Conservation (phyloP, 92 coral and sea anemone genomes). For the Bergia puertoricense region DNA sequence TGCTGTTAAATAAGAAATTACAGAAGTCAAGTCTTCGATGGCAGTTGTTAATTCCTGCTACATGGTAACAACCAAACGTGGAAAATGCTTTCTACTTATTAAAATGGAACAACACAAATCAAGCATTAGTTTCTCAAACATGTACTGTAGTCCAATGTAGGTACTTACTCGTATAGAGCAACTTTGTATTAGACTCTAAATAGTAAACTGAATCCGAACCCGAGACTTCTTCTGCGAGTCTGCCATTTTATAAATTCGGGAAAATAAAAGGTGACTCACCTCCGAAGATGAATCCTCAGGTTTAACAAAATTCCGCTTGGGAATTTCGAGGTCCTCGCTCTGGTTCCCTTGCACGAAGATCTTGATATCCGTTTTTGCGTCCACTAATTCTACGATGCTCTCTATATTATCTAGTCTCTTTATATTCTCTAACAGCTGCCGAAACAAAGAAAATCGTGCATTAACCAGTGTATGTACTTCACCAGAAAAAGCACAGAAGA, state of each 20-base stretch:
- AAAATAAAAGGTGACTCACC: constrained; percentile 9
- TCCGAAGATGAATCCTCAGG: constrained; percentile 31
- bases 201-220: no score
- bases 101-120: neutral
- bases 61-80: no score
- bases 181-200: no score
- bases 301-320: constrained; percentile 31
- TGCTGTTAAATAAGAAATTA: constrained; percentile 51
- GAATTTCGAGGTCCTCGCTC: constrained; percentile 17
- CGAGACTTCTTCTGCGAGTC: neutral
- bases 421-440: constrained; percentile 65
- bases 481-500: neutral
- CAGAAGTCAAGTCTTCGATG: neutral
- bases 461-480: neutral
- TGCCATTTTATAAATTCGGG: neutral
- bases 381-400: constrained; percentile 70
- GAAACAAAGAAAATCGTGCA: neutral
- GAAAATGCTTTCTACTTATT: neutral
- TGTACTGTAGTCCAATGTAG: neutral
- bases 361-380: constrained; percentile 40
- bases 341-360: constrained; percentile 37
- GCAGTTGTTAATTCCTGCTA: neutral
- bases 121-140: neutral
- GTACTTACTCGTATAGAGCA: no score
- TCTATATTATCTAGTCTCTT: constrained; percentile 70